These are phyloP conservation scores for Hafferia zeledoni DNA, from an alignment of 2,797 vertebrate species.

Conservation along the genomic window DNA sequence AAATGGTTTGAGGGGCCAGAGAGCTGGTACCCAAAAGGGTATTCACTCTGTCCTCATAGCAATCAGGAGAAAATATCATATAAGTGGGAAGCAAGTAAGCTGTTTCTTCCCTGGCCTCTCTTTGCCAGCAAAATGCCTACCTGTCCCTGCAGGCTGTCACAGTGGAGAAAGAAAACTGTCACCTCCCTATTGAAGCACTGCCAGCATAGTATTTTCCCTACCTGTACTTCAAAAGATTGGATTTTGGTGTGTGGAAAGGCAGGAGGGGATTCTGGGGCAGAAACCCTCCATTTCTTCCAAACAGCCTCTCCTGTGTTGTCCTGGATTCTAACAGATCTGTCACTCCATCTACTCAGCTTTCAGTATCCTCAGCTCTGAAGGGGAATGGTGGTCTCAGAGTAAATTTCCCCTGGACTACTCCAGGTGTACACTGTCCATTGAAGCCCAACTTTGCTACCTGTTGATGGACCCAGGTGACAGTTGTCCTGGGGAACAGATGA, in stretches of 20 bases:
- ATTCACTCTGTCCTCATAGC: neutral
- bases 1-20: rapidly evolving
- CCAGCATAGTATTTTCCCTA: neutral
- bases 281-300: neutral
- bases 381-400: neutral
- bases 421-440: neutral
- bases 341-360: neutral
- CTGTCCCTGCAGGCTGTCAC: rapidly evolving
- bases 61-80: neutral
- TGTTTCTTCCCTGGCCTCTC: neutral
- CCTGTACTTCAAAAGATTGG: neutral
- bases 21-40: neutral
- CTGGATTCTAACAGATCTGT: neutral
- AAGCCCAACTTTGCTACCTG: neutral
- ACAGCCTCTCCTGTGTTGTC: neutral
- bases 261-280: neutral
- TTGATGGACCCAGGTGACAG: neutral
- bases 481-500: neutral
- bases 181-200: neutral
- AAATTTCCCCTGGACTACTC: neutral
- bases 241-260: neutral
- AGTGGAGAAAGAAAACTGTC: neutral
- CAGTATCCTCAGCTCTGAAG: neutral
- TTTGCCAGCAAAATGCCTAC: neutral
- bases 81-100: neutral